Base-by-base conservation (phyloP, 2,888 invertebrate genomes). In the Diloba caeruleocephala region DNA sequence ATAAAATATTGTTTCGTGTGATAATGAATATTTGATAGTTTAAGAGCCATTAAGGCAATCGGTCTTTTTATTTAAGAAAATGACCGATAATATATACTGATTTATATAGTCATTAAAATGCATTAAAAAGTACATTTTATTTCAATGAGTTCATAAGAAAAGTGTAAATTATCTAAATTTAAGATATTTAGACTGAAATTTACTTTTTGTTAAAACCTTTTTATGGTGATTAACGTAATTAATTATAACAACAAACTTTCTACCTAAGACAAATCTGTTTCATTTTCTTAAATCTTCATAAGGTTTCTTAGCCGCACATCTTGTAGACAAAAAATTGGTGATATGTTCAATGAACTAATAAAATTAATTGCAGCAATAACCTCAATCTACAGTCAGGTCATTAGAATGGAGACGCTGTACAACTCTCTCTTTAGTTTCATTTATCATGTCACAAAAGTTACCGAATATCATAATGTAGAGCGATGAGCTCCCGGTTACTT, bases 41-140 rank as follows among this genome's bases (percentile, higher is more conserved):
- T 71, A 73, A 72, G 74, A 73, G 29, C 46, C 14, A 25, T 41
- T 42, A 50, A 50, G 52, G 61, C 33, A 55, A 42, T 49, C 23
- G 60, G 43, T 46, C 52, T 71, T 60, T 58, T 36, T 59, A 19
- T 28, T 26, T 4, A 7, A 28, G 34, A 39, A 38, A 38, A 2
- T 21, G 21, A 21, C 5, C 21, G 21, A 3, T 21, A 21, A 4
- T 7, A 21, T 21, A 7, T 5, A 21, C 5, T 21, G 6, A 21
- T 4, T 5, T 21, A 4, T n/a, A 21, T 17, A 3, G 17, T 3
- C 5, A 5, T 17, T 17, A 21, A 21, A 21, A 21, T 21, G 1
- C 7, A 21, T 21, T 5, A 4, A 4, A 21, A 21, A 5, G 17
- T 17, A 17, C 5, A 17, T 17, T 3, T 26, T 26, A 38, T 38